Percentiles rank a stretch among this genome's conserved stretches.
These are phyloP conservation scores for Crypturellus tataupa DNA, from an alignment of 2,797 vertebrate genomes.

Conservation along the genomic window DNA sequence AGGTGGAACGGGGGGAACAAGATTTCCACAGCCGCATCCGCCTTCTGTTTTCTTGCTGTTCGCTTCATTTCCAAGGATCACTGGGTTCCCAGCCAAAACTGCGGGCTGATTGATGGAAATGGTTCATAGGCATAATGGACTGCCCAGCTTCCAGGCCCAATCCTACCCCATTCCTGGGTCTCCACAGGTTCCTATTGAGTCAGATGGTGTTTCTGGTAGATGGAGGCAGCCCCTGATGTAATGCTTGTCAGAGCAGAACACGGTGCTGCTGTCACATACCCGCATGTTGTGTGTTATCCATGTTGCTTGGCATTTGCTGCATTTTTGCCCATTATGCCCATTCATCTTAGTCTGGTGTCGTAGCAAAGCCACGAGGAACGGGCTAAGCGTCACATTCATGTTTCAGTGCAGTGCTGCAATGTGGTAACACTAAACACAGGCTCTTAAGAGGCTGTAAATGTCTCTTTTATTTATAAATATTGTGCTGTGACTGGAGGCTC, in stretches of 20 bases:
- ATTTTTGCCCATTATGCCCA: background rate
- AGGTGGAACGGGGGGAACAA: background rate
- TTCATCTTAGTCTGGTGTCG: slow-evolving; percentile 13
- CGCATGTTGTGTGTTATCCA: background rate
- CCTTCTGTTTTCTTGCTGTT: background rate
- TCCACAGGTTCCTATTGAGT: background rate
- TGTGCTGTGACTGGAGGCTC: slow-evolving; percentile 68
- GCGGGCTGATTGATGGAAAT: background rate
- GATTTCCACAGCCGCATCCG: background rate
- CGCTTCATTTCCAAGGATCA: background rate
- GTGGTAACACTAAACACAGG: slow-evolving; percentile 73
- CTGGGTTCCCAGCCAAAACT: background rate
- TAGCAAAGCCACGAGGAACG: slow-evolving; percentile 31
- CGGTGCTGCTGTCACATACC: background rate
- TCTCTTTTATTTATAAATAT: slow-evolving; percentile 74
- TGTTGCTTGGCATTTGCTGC: background rate
- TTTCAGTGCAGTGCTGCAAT: slow-evolving; percentile 60
- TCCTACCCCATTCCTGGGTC: background rate
- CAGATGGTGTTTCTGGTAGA: background rate
- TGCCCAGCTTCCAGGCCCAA: background rate
- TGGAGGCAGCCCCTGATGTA: background rate
- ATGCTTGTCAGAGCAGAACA: background rate
- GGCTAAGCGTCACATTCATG: slow-evolving; percentile 64
- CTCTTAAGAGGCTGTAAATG: slow-evolving; percentile 73
- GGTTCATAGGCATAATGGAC: background rate